Evolutionary conservation across 1,140 invertebrate species (phyloP), one percentile per base, ranked within the genome.

Genomic region (Anthonomus grandis): DNA sequence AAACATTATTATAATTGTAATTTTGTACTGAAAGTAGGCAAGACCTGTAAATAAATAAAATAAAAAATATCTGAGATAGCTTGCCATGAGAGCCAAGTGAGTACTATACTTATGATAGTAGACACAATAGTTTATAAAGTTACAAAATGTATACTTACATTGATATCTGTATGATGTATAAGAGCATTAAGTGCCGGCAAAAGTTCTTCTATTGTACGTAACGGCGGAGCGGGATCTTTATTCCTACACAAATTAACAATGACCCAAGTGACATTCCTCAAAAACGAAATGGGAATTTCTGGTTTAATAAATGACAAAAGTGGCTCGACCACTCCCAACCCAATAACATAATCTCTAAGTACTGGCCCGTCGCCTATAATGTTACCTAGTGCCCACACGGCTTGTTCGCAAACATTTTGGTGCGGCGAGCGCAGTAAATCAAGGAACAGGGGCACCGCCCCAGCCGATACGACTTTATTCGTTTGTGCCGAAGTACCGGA

Each of bases 391-490:
- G 96, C 96, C 96, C 96, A 99, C 0, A 98, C 95, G 37, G 96
- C 93, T 76, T 99, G 97, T 78, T 99, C 97, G 73, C 95, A 97
- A 10, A 99, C 96, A 79, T 97, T 98, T 68, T 95, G 92, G 76
- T 97, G 93, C 45, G 86, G 85, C 23, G 95, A 98, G 71, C 85
- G 80, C 15, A 99, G 79, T 45, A 99, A 79, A 69, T 91, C 83
- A 41, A 99, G 77, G 76, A 99, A 99, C 39, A 93, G 81, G 47
- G 96, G 95, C 37, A 98, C 95, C 50, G 97, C 96, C 65, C 95
- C 91, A 38, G 92, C 93, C 62, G 83, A 79, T 3, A 99, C 95
- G 19, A 99, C 95, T 74, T 95, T 78, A 70, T 96, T 92, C 17
- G 97, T 99, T 79, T 99, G 97, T 64, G 83, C 81, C 0, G 95